Conservation (phyloP, 1,140 invertebrate species). For the Drosophila saltans region DNA sequence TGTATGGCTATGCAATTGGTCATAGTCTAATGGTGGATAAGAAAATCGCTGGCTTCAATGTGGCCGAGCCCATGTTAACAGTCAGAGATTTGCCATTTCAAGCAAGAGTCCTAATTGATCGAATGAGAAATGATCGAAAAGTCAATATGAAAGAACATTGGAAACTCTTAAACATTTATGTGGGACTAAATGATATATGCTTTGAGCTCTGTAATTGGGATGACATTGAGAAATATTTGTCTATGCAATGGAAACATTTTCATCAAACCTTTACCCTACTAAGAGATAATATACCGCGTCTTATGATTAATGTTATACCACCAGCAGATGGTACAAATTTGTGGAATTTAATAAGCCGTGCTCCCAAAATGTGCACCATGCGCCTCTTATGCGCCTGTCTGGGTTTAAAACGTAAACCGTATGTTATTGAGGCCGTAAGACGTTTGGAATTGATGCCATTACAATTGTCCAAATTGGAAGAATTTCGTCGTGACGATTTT, state of each 20-base stretch:
- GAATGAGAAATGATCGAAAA: slow-evolving; percentile 85
- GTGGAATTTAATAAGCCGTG: slow-evolving; percentile 52
- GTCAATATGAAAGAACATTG: slow-evolving; percentile 86
- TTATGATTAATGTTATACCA: slow-evolving; percentile 52
- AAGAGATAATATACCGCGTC: slow-evolving; percentile 47
- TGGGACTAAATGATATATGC: slow-evolving; percentile 89
- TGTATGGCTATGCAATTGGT: slow-evolving; percentile 85
- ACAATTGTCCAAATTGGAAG: slow-evolving; percentile 64
- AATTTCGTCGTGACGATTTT: slow-evolving; percentile 84
- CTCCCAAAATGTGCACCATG: slow-evolving; percentile 60
- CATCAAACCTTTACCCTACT: slow-evolving; percentile 36
- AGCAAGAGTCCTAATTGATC: slow-evolving; percentile 85
- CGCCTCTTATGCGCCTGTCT: slow-evolving; percentile 78
- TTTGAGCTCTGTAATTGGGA: slow-evolving; percentile 84
- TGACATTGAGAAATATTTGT: slow-evolving; percentile 40
- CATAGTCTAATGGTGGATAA: slow-evolving; percentile 79
- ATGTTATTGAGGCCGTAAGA: slow-evolving; percentile 33
- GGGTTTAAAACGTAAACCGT: slow-evolving; percentile 74
- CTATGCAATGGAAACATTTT: slow-evolving; percentile 30
- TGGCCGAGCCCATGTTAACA: slow-evolving; percentile 85
- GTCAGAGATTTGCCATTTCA: slow-evolving; percentile 86
- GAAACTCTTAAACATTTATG: slow-evolving; percentile 88
- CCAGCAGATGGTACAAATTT: slow-evolving; percentile 56
- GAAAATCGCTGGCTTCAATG: slow-evolving; percentile 84
- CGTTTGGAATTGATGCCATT: slow-evolving; percentile 71